These are phyloP conservation scores for Lasioglossum albipes DNA, from an alignment of 1,140 invertebrate genomes.

Conservation along the genomic window DNA sequence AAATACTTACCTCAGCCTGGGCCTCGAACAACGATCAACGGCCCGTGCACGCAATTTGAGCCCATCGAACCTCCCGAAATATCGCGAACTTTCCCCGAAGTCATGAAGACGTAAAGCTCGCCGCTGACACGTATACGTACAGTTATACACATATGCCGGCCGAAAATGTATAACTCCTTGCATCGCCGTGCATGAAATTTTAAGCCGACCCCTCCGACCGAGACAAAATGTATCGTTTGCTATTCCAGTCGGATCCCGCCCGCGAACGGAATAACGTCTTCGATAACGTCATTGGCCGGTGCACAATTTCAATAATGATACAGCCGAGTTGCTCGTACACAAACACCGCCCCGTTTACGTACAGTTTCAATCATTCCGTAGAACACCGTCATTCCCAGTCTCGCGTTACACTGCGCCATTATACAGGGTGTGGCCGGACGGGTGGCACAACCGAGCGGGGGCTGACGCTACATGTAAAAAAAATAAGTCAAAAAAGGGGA, in stretches of 20 bases:
- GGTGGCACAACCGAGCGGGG: too few relatives aligned
- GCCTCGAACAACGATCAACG: constrained; percentile 1
- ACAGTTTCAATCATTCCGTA: not conserved
- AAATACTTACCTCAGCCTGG: constrained; percentile 1
- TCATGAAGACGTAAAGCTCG: not conserved
- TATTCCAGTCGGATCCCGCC: not conserved
- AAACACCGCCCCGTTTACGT: not conserved
- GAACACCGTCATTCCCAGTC: too few relatives aligned
- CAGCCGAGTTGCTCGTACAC: not conserved
- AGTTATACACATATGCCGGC: too few relatives aligned
- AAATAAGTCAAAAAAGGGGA: too few relatives aligned
- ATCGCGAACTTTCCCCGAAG: not conserved
- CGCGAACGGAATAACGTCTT: too few relatives aligned
- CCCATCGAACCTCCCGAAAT: not conserved
- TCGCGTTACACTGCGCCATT: too few relatives aligned
- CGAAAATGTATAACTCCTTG: not conserved
- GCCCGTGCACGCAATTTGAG: not conserved
- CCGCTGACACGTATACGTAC: not conserved
- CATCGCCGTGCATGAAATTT: not conserved
- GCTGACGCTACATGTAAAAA: too few relatives aligned
- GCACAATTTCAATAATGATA: not conserved
- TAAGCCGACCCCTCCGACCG: not conserved
- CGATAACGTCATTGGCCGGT: not conserved
- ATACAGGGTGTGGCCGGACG: too few relatives aligned
- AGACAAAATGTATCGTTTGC: not conserved